These are phyloP conservation scores for Trachelus stipa DNA, from an alignment of 2,888 invertebrate species.

Conservation along the genomic window DNA sequence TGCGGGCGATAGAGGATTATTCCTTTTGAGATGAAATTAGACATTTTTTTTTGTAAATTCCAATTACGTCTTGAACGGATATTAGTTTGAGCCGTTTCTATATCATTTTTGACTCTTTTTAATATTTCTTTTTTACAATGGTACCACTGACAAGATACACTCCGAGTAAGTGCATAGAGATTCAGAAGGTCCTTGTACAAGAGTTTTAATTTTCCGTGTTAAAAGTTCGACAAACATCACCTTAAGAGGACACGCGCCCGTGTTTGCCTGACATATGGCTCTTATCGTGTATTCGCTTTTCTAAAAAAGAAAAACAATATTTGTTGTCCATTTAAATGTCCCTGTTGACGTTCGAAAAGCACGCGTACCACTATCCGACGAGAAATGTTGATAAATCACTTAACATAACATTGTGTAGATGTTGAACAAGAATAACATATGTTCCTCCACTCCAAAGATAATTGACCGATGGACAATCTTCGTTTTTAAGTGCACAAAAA, in stretches of 20 bases:
- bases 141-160: background rate
- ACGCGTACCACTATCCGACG: background rate
- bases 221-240: slow-evolving; percentile 21
- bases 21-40: no score
- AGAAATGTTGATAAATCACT: slow-evolving; percentile 22
- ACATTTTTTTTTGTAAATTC: background rate
- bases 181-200: background rate
- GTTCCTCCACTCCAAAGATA: slow-evolving; percentile 19
- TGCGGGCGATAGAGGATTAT: background rate
- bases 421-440: slow-evolving; percentile 18
- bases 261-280: slow-evolving; percentile 33
- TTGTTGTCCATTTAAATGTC: slow-evolving; percentile 27
- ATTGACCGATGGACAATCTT: slow-evolving; percentile 15
- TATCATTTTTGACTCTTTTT: background rate
- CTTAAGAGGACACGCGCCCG: slow-evolving; percentile 29
- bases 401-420: slow-evolving; percentile 15
- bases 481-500: background rate
- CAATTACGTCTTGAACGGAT: background rate
- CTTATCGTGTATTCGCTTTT: slow-evolving; percentile 15
- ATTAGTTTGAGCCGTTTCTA: background rate
- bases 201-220: slow-evolving; percentile 16
- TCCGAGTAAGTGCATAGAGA: background rate
- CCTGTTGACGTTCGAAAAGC: background rate
- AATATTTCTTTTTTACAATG: background rate
- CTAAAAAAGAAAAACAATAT: slow-evolving; percentile 12